A percentile compares a stretch with the other conserved stretches of the same genome.
Conservation (phyloP, 2,888 invertebrate species). For the Oxytorus armatus region DNA sequence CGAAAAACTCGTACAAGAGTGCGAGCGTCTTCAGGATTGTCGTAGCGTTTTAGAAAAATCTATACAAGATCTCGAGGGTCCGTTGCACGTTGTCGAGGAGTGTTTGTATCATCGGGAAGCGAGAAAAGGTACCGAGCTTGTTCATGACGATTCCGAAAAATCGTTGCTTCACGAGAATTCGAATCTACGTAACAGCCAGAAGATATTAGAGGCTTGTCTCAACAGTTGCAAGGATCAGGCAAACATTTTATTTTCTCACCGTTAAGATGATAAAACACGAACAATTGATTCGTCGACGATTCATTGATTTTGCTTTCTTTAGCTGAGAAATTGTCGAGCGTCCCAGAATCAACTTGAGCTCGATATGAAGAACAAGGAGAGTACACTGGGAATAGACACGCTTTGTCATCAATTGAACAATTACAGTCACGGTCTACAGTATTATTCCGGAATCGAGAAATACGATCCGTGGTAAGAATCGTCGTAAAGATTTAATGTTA, state of each 20-base stretch:
- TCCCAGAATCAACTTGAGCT: slow-evolving; percentile 95
- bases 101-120: slow-evolving; percentile 97
- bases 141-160: slow-evolving; percentile 96
- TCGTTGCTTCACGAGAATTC: slow-evolving; percentile 94
- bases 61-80: slow-evolving; percentile 93
- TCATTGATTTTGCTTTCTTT: slow-evolving; percentile 31
- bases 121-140: slow-evolving; percentile 94
- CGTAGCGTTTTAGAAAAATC: slow-evolving; percentile 90
- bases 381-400: slow-evolving; percentile 93
- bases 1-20: slow-evolving; percentile 93
- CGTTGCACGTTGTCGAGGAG: slow-evolving; percentile 96
- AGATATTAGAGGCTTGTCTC: slow-evolving; percentile 90
- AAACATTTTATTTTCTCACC: slow-evolving; percentile 36
- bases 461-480: slow-evolving; percentile 90
- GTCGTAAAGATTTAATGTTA: slow-evolving; percentile 16
- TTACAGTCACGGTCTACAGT: slow-evolving; percentile 91
- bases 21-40: slow-evolving; percentile 89
- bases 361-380: slow-evolving; percentile 95
- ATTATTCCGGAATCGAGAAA: slow-evolving; percentile 95
- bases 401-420: slow-evolving; percentile 95
- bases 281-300: not conserved
- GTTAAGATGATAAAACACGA: not conserved
- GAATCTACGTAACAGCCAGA: slow-evolving; percentile 91
- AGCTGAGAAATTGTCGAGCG: slow-evolving; percentile 91
- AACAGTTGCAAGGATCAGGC: slow-evolving; percentile 88